Base-by-base conservation (phyloP, 2,888 invertebrate species). In the Cyclophora punctaria region DNA sequence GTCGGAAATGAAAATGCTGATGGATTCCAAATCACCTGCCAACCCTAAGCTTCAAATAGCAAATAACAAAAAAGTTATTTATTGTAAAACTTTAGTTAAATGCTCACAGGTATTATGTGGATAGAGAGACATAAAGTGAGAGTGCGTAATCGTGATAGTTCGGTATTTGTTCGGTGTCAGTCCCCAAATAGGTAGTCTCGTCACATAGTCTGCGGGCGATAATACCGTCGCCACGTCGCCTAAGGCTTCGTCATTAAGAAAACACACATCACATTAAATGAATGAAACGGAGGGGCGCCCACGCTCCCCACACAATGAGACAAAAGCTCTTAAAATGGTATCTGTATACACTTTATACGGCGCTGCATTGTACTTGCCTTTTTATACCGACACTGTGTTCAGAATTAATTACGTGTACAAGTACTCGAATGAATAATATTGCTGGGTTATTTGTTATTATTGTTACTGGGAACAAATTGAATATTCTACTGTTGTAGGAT, bases 241-340 rank as follows among this genome's bases (percentile, higher is more conserved):
- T 58, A 64, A 75, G 73, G 72, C 77, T 78, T 67, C 66, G 69
- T 73, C 75, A 74, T 80, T 76, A 79, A 73, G 76, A 80, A 80
- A 80, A 79, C 75, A 77, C 71, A 75, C 71, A 66, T 62, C 68
- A 64, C 68, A 72, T 73, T 72, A 73, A 78, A 75, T 83, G 80
- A 82, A 83, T 82, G 80, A 77, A 74, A 67, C 67, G 63, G 73
- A 76, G 81, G 80, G 80, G 71, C 85, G 74, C 86, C 85, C 79
- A 85, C 85, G 76, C 80, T 53, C 51, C 56, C 45, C 51, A 67
- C 62, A 75, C 80, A 78, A 79, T 75, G 69, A 80, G 71, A 79
- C 75, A 77, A 78, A 80, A 77, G 75, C 77, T 75, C 73, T 76
- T 66, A 70, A 70, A 75, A 72, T 67, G 66, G 63, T 69, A 62